Base-by-base conservation (phyloP, 2,888 invertebrate species). In the Brachyopa scutellaris region DNA sequence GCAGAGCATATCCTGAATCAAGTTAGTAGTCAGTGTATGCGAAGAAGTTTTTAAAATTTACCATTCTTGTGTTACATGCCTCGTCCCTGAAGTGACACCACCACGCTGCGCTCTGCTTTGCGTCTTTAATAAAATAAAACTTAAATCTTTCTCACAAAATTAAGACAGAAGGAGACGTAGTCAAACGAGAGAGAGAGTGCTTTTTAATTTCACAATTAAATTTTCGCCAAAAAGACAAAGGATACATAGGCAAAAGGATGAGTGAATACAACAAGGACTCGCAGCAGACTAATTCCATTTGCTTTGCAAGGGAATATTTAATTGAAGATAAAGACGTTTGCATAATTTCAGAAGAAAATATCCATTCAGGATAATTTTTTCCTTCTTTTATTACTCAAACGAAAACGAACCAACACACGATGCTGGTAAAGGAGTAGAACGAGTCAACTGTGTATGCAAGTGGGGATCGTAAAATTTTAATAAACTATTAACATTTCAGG, bases 191-290 rank as follows among this genome's bases (percentile, higher is more conserved):
- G 15, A 40, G 45, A 61, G 69, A 80, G 69, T 76, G 69, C 76
- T 69, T 80, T 74, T 80, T 80, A 80, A 80, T 80, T 76, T 76
- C 26, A 69, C 80, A 80, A 80, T 80, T 80, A 80, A 76, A 69
- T 80, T 76, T 57, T 31, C 45, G 15, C 59, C 49, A 78, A 78
- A 70, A 57, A 51, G 38, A 49, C 36, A 17, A 49, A 42, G 8
- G 36, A 38, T 45, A n/a, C n/a, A 40, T 51, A 29, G 36, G 21
- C 29, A 15, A n/a, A n/a, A n/a, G n/a, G n/a, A n/a, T n/a, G n/a
- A n/a, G n/a, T 4, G 31, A 29, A 45, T 40, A 15, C 17, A 57
- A 59, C 62, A 57, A 42, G 57, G 49, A 80, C 55, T 62, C 49
- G 13, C 9, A 53, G 66, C 45, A 42, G 59, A 69, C 80, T 80